phyloP scores from a whole-genome alignment of 2,797 vertebrate species.

The Acanthiza pusilla region DNA sequence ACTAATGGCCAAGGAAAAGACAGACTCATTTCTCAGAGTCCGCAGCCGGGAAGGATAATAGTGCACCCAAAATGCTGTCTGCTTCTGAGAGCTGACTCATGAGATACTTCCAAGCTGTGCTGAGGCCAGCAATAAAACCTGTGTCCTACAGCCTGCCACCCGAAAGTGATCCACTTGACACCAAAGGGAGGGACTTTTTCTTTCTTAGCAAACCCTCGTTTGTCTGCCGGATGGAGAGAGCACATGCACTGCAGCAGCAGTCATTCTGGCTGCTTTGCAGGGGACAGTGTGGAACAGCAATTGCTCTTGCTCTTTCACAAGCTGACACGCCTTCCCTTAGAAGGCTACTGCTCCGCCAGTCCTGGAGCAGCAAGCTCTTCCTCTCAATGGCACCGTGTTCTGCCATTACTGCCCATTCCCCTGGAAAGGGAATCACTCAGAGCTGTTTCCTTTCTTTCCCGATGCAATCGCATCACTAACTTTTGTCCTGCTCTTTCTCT shows the following conservation, averaged over 20 bases:
- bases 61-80: too few species aligned
- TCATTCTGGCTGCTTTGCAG: too few species aligned
- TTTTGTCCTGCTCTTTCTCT: constrained; percentile 67
- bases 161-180: neutral
- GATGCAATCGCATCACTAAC: too few species aligned
- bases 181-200: neutral
- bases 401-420: too few species aligned
- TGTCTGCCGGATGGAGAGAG: neutral
- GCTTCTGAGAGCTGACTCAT: neutral
- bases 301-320: too few species aligned
- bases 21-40: too few species aligned
- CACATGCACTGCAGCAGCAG: neutral
- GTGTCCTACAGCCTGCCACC: neutral
- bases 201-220: neutral
- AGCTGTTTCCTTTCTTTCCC: neutral
- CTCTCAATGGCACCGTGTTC: too few species aligned
- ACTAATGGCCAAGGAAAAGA: neutral
- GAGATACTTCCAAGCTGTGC: neutral
- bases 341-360: too few species aligned
- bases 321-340: too few species aligned
- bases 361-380: too few species aligned
- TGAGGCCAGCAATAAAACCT: neutral
- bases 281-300: too few species aligned
- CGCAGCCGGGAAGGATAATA: too few species aligned
- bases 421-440: neutral